Evolutionary conservation across 2,888 invertebrate species (phyloP).

Genomic region (Drosophila seclusa): DNA sequence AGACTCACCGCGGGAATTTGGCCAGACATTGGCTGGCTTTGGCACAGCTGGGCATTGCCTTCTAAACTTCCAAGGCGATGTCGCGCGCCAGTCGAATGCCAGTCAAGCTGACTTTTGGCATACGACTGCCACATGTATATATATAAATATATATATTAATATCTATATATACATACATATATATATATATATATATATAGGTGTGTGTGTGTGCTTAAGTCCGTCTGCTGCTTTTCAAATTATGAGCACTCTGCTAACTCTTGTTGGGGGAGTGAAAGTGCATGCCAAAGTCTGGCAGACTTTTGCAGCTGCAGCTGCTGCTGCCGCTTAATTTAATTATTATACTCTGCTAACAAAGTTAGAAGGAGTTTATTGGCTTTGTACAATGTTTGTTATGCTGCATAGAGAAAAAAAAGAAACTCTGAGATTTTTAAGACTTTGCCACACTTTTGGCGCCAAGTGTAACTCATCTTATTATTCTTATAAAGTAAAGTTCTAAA

Average conservation of each 20-base stretch:
- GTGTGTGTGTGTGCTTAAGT: neutral
- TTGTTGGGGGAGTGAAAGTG: conserved; percentile 10
- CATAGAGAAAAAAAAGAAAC: too few species aligned
- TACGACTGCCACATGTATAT: conserved; percentile 1
- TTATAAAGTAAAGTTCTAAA: too few species aligned
- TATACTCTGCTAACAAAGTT: neutral
- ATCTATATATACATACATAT: neutral
- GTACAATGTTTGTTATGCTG: neutral
- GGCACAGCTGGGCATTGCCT: conserved; percentile 65
- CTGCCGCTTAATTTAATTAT: conserved; percentile 8
- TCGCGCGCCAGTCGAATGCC: conserved; percentile 29
- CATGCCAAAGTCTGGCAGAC: conserved; percentile 20
- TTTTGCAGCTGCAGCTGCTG: neutral
- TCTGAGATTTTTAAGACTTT: too few species aligned
- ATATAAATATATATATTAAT: neutral
- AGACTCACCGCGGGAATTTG: conserved; percentile 52
- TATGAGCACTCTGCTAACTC: conserved; percentile 39
- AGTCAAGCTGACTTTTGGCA: conserved; percentile 49
- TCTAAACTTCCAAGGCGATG: conserved; percentile 21
- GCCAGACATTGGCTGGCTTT: conserved; percentile 64
- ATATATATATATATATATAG: neutral
- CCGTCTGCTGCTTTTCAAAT: conserved; percentile 28
- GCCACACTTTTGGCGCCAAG: too few species aligned
- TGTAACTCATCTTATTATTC: too few species aligned
- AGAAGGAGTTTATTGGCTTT: neutral